phyloP scores from a whole-genome alignment of 2,888 invertebrate genomes.

The Oxystoma pomonae region DNA sequence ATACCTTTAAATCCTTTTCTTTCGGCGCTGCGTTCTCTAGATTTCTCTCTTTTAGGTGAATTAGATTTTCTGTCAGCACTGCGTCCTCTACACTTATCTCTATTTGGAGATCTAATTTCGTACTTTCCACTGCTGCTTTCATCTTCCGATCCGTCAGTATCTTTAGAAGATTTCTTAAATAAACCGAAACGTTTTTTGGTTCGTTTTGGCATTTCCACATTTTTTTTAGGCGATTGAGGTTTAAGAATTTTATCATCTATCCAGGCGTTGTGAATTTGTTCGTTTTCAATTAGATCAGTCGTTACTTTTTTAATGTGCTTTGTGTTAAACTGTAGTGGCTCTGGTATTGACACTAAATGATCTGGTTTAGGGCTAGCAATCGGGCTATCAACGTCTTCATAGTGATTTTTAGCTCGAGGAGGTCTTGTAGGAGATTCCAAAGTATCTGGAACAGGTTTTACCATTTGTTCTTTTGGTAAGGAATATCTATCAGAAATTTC shows the following conservation, averaged over 20 bases:
- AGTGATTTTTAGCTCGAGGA: constrained; percentile 33
- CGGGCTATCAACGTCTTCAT: constrained; percentile 37
- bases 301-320: constrained; percentile 33
- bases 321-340: constrained; percentile 6
- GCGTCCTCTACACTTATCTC: constrained; percentile 6
- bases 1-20: constrained; percentile 29
- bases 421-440: constrained; percentile 30
- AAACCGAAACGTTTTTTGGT: constrained; percentile 38
- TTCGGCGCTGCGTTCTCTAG: constrained; percentile 15
- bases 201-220: constrained; percentile 20
- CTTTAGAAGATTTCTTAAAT: constrained; percentile 40
- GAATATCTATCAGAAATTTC: constrained; percentile 36
- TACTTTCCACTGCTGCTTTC: constrained; percentile 20
- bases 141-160: constrained; percentile 40
- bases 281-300: constrained; percentile 39
- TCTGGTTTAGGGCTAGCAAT: constrained; percentile 24
- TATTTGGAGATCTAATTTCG: constrained; percentile 4
- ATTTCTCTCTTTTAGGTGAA: not conserved
- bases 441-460: constrained; percentile 29
- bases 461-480: constrained; percentile 32
- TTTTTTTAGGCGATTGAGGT: constrained; percentile 39
- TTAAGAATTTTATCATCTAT: constrained; percentile 34
- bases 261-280: constrained; percentile 38
- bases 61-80: constrained; percentile 3
- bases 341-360: constrained; percentile 19